Conservation (phyloP, 2,113 vertebrate genomes). For the Nymphicus hollandicus region DNA sequence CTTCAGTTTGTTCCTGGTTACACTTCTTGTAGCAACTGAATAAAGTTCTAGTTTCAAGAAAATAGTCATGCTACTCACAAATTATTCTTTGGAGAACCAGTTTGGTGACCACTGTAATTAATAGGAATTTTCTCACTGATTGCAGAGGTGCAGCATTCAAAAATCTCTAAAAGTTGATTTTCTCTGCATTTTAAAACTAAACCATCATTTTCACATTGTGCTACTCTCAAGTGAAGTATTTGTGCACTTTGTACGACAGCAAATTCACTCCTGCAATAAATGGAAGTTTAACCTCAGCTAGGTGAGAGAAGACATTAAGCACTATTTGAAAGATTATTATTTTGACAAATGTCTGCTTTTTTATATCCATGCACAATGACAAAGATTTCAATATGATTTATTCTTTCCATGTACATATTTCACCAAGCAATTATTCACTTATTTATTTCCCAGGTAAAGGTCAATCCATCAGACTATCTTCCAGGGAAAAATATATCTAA, state of each 20-base stretch:
- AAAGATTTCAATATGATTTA: not conserved
- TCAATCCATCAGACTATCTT: not conserved
- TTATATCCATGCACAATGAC: not conserved
- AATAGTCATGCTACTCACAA: not conserved
- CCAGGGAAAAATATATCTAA: not conserved
- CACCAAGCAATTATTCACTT: slow-evolving; percentile 3
- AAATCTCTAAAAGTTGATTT: not conserved
- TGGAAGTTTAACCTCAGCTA: not conserved
- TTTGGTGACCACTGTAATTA: not conserved
- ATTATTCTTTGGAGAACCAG: not conserved
- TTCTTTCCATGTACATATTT: not conserved
- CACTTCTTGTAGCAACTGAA: not conserved
- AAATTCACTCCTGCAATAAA: not conserved
- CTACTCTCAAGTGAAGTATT: not conserved
- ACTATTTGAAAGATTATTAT: not conserved
- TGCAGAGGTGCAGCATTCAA: not conserved
- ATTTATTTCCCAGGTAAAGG: slow-evolving; percentile 23
- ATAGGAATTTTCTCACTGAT: not conserved
- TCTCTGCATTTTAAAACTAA: not conserved
- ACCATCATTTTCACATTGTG: not conserved
- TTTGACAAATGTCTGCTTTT: not conserved
- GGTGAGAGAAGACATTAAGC: not conserved
- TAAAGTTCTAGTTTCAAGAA: not conserved
- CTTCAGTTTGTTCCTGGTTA: not conserved
- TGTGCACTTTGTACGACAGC: not conserved